Base-by-base conservation (phyloP, 53 echinoderm and acorn worm species). In the Hippasteria phrygiana region DNA sequence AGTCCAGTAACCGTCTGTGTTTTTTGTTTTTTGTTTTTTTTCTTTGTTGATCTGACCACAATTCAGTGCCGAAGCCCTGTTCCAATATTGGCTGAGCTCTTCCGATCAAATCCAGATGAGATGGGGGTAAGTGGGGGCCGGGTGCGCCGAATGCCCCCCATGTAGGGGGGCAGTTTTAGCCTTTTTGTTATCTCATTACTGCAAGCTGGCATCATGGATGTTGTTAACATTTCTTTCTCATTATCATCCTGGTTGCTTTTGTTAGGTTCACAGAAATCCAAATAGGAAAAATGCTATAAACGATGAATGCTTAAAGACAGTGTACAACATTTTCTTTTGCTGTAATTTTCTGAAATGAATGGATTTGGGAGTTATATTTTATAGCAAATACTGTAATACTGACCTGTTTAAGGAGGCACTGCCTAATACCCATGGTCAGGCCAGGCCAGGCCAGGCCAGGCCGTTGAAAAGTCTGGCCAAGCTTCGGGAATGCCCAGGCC, bases 111-210 rank as follows among this genome's bases (percentile, higher is more conserved):
- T 97, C 89, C 92, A 84, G 42, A 81, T 97, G 71, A 91, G 95
- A 94, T 97, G 98, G 98, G 95, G 95, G 98, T 97, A 91, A 94
- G 98, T 97, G 40, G 74, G 88, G 71, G 51, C 27, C 62, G 59
- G 88, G 71, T 36, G 40, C 62, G 59, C 51, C 17, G 34, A 67
- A 20, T 16, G 39, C 28, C 73, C 51, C 53, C 33, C 55, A 20
- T 17, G 26, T 71, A 3, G 45, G 42, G 45, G 42, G 24, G 31
- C 17, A 29, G 29, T 16, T 41, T 48, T 5, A 28, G 6, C 64
- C 33, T 13, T 5, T 64, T 64, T 20, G 22, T 80, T 42, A 83
- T 83, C 35, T 40, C 83, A 43, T 42, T 37, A 16, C 55, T 78
- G 55, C 78, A 22, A 55, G 78, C 41, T 78, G 28, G 55, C 67